Evolutionary conservation across 2,113 vertebrate genomes (phyloP).

Genomic region (Corythornis cristatus): DNA sequence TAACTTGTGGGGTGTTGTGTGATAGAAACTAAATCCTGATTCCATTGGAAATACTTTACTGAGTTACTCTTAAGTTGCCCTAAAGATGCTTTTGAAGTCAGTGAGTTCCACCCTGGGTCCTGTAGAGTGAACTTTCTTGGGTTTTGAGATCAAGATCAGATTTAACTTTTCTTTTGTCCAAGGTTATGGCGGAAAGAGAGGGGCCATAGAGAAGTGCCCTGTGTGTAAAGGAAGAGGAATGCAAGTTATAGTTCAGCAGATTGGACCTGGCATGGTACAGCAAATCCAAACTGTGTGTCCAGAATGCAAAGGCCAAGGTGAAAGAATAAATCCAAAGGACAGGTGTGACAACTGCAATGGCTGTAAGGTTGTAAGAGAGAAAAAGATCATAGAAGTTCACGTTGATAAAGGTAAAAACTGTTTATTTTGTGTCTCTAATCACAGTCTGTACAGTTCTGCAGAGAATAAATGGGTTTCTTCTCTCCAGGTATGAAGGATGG

Average conservation of each 20-base stretch:
- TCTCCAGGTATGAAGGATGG: slow-evolving; percentile 93
- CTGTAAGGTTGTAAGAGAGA: slow-evolving; percentile 90
- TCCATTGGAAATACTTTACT: background rate
- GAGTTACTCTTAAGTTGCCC: background rate
- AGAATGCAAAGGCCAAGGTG: slow-evolving; percentile 93
- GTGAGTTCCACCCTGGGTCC: background rate
- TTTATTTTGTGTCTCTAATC: fast-evolving
- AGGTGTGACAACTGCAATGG: slow-evolving; percentile 91
- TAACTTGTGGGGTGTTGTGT: background rate
- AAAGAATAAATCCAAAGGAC: slow-evolving; percentile 91
- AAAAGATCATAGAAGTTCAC: slow-evolving; percentile 95
- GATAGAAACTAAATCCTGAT: background rate
- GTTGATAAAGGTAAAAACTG: slow-evolving; percentile 89
- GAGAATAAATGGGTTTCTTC: background rate
- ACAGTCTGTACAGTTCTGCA: fast-evolving
- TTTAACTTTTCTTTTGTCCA: slow-evolving; percentile 27
- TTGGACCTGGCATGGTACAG: slow-evolving; percentile 96
- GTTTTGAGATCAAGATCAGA: background rate
- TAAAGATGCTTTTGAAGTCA: background rate
- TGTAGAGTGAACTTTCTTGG: background rate
- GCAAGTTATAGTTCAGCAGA: slow-evolving; percentile 91
- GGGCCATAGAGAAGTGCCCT: slow-evolving; percentile 89
- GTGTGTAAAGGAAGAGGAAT: slow-evolving; percentile 92
- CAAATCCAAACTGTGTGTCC: slow-evolving; percentile 93
- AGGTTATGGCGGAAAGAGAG: slow-evolving; percentile 93